These are phyloP conservation scores for Oithona nana DNA, from an alignment of 2,888 invertebrate genomes.

Conservation along the genomic window DNA sequence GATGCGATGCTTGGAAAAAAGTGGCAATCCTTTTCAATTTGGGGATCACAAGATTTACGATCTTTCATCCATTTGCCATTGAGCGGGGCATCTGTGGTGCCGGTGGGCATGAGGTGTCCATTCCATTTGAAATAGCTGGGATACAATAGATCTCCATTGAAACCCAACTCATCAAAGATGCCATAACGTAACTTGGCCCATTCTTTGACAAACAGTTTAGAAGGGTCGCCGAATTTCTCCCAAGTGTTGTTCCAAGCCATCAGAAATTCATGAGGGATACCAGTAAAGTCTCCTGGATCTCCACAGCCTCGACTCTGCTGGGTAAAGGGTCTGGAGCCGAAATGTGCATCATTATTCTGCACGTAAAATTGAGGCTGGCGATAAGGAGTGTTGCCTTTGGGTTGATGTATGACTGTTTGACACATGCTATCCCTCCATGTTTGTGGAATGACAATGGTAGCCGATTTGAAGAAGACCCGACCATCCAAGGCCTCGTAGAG, in stretches of 20 bases:
- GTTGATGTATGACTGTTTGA: background rate
- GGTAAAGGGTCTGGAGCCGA: slow-evolving; percentile 37
- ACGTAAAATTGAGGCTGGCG: background rate
- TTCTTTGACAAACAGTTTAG: slow-evolving; percentile 35
- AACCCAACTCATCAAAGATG: slow-evolving; percentile 45
- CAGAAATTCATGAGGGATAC: slow-evolving; percentile 26
- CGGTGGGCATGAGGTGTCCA: slow-evolving; percentile 27
- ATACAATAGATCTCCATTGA: slow-evolving; percentile 37
- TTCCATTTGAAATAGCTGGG: slow-evolving; percentile 33
- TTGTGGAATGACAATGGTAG: slow-evolving; percentile 39
- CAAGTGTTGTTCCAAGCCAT: slow-evolving; percentile 19
- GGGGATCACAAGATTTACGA: background rate
- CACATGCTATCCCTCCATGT: slow-evolving; percentile 35
- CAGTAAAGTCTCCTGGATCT: slow-evolving; percentile 38
- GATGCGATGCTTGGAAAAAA: background rate
- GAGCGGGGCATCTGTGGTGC: slow-evolving; percentile 24
- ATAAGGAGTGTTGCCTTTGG: background rate
- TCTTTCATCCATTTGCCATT: slow-evolving; percentile 20
- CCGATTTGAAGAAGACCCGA: slow-evolving; percentile 36
- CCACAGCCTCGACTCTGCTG: slow-evolving; percentile 42
- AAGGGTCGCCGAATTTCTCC: slow-evolving; percentile 21
- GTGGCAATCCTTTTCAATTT: background rate
- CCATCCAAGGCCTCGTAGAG: slow-evolving; percentile 39
- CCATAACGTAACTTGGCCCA: slow-evolving; percentile 48
- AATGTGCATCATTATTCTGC: slow-evolving; percentile 30